Conservation (phyloP, 2,888 invertebrate species). For the Hedya salicella region DNA sequence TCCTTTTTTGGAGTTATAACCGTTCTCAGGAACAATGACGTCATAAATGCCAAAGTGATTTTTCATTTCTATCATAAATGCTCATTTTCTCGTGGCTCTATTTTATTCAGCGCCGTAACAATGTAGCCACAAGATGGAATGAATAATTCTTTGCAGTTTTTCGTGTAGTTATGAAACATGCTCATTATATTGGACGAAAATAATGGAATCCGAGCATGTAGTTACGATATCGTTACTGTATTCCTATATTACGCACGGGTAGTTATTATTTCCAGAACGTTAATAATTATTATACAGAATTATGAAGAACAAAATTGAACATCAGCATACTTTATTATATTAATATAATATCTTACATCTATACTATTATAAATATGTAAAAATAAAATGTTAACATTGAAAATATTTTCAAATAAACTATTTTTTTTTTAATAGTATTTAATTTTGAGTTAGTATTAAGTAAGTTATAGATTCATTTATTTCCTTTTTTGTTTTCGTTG, state of each 20-base stretch:
- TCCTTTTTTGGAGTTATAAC: conserved; percentile 64
- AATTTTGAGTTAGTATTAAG: too few species aligned
- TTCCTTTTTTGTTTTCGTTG: too few species aligned
- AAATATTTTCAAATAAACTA: too few species aligned
- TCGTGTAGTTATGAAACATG: conserved; percentile 14
- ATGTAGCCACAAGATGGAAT: conserved; percentile 49
- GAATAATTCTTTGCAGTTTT: conserved; percentile 2
- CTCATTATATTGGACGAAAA: conserved; percentile 56
- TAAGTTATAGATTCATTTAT: too few species aligned
- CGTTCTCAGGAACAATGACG: conserved; percentile 52
- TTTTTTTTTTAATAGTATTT: too few species aligned
- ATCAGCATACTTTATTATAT: too few species aligned
- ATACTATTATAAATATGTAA: too few species aligned
- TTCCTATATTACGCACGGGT: background rate
- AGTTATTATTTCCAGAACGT: too few species aligned
- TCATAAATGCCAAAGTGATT: conserved; percentile 72
- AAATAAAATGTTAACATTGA: too few species aligned
- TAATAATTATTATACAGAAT: too few species aligned
- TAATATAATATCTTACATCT: too few species aligned
- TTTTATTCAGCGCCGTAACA: conserved; percentile 62
- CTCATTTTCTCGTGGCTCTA: conserved; percentile 52
- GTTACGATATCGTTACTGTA: background rate
- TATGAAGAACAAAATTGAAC: too few species aligned
- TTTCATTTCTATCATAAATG: conserved; percentile 72
- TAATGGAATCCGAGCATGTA: conserved; percentile 22